phyloP scores from a whole-genome alignment of 2,888 invertebrate species.

The Carabus problematicus region DNA sequence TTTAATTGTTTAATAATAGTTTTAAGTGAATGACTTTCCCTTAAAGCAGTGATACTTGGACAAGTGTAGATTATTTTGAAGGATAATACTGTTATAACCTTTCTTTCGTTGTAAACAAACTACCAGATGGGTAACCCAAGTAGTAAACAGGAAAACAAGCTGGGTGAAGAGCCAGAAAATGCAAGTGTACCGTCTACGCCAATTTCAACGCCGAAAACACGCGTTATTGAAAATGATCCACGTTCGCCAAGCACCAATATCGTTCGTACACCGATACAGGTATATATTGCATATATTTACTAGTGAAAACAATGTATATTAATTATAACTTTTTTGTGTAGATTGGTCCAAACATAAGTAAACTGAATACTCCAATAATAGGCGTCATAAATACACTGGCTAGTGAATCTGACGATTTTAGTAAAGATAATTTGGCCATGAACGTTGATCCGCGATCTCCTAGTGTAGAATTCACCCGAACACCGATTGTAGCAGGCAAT shows the following conservation, averaged over 20 bases:
- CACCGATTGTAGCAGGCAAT: conserved; percentile 60
- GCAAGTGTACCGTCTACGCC: conserved; percentile 47
- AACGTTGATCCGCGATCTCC: conserved; percentile 64
- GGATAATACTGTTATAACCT: background rate
- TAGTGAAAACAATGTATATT: conserved; percentile 4
- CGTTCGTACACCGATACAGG: conserved; percentile 67
- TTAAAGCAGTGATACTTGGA: background rate
- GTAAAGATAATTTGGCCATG: conserved; percentile 1
- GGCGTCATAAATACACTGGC: conserved; percentile 11
- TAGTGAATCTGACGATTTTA: conserved; percentile 1
- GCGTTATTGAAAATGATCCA: conserved; percentile 59
- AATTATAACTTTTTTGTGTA: conserved; percentile 10
- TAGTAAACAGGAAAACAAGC: conserved; percentile 45
- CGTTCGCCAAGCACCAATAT: conserved; percentile 69
- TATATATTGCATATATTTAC: conserved; percentile 50
- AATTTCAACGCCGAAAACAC: conserved; percentile 48
- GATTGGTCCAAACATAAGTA: conserved; percentile 23
- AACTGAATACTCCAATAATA: conserved; percentile 29
- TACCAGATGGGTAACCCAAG: conserved; percentile 45
- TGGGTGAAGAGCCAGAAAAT: conserved; percentile 39
- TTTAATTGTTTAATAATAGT: conserved; percentile 4
- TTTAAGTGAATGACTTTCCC: background rate
- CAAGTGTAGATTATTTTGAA: background rate
- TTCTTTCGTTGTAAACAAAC: conserved; percentile 2
- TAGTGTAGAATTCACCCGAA: conserved; percentile 65